Percentiles rank a stretch among this genome's conserved stretches.
phyloP scores from a whole-genome alignment of 2,888 invertebrate species.

The Sphaerophoria taeniata region DNA sequence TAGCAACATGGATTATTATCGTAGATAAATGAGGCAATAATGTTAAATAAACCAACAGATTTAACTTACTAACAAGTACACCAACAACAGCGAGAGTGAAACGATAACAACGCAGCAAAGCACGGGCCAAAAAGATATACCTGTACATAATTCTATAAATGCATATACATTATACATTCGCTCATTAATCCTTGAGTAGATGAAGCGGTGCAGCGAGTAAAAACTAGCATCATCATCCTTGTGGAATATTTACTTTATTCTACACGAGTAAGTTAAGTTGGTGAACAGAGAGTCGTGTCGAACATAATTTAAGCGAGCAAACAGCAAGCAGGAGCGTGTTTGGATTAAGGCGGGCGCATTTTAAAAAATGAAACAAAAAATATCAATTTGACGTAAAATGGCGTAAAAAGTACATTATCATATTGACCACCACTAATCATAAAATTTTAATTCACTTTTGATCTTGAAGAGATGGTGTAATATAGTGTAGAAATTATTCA shows the following conservation, averaged over 20 bases:
- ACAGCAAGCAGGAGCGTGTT: constrained; percentile 4
- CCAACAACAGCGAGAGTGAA: not conserved
- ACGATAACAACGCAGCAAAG: not conserved
- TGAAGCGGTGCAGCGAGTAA: constrained; percentile 40
- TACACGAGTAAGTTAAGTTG: not conserved
- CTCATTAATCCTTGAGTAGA: constrained; percentile 71
- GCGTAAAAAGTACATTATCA: no score
- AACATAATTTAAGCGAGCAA: not conserved
- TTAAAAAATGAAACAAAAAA: no score
- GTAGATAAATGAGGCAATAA: constrained; percentile 64
- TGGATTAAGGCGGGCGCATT: not conserved
- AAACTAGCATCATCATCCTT: constrained; percentile 57
- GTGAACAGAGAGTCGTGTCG: not conserved
- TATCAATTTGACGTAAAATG: no score
- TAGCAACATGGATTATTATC: constrained; percentile 66
- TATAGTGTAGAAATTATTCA: no score
- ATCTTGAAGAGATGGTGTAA: no score
- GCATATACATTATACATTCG: constrained; percentile 72
- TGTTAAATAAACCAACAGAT: constrained; percentile 72
- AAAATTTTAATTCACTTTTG: no score
- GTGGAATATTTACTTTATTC: constrained; percentile 52
- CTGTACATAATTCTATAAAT: not conserved
- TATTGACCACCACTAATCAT: no score
- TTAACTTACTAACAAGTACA: constrained; percentile 25
- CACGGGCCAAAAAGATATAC: not conserved